These are phyloP conservation scores for Petaurus breviceps DNA, from an alignment of 2,113 vertebrate species.

Conservation along the genomic window DNA sequence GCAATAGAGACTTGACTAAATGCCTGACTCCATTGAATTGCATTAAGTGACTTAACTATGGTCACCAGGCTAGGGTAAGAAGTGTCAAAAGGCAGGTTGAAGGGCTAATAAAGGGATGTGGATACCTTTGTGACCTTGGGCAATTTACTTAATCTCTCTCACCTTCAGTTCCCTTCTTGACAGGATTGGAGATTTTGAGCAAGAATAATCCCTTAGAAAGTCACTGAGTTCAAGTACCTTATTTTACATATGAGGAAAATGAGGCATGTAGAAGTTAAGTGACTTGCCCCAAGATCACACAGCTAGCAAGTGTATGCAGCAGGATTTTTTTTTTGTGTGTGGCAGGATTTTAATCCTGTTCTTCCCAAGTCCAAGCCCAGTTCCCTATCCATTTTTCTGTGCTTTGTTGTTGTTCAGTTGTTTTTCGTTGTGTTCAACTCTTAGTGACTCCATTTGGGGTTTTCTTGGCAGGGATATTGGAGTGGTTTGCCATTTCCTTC, in stretches of 20 bases:
- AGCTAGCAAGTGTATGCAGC: not conserved
- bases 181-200: not conserved
- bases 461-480: no score
- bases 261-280: not conserved
- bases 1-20: not conserved
- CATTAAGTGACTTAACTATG: not conserved
- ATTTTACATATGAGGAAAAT: not conserved
- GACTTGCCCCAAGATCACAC: not conserved
- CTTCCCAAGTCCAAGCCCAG: not conserved
- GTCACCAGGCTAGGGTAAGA: not conserved
- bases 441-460: no score
- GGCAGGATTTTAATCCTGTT: not conserved
- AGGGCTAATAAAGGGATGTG: not conserved
- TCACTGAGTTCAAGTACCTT: not conserved
- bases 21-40: not conserved
- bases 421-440: no score
- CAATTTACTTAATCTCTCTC: not conserved
- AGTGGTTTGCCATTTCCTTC: no score
- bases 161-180: not conserved
- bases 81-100: not conserved
- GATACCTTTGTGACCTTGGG: not conserved
- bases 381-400: not conserved
- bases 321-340: not conserved
- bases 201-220: not conserved
- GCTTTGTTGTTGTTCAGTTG: not conserved